Evolutionary conservation across 2,113 vertebrate species (phyloP).

Genomic region (Perca flavescens): DNA sequence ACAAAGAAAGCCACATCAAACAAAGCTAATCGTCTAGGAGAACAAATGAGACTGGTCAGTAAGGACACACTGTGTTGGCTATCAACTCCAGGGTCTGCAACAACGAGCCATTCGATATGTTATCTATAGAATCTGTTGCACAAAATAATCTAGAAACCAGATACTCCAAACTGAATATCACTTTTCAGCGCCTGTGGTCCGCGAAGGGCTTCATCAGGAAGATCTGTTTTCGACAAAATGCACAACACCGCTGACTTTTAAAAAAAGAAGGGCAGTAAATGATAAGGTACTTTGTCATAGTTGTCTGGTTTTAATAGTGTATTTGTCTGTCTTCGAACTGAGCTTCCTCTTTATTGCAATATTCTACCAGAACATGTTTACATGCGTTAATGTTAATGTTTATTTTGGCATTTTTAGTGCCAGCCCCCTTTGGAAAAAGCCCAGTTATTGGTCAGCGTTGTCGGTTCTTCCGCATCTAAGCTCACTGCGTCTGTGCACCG

Average conservation of each 20-base stretch:
- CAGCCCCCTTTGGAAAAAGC: no score
- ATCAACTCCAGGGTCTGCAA: constrained; percentile 1
- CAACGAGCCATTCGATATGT: constrained; percentile 46
- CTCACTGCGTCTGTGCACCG: no score
- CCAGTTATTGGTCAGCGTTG: no score
- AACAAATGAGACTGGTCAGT: constrained; percentile 25
- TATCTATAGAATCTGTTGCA: constrained; percentile 46
- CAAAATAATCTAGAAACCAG: constrained; percentile 37
- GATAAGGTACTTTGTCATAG: not conserved
- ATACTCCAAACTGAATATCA: constrained; percentile 25
- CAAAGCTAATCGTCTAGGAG: constrained; percentile 26
- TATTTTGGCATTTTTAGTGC: no score
- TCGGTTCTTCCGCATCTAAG: no score
- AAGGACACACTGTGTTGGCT: constrained; percentile 30
- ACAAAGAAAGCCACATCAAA: constrained; percentile 25
- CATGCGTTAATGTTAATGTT: no score
- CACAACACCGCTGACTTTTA: not conserved
- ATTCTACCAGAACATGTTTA: no score
- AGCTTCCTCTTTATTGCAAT: not conserved
- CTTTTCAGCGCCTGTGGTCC: not conserved
- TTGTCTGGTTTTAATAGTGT: not conserved
- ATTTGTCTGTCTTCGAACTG: not conserved
- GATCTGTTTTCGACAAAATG: not conserved
- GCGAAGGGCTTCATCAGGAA: not conserved
- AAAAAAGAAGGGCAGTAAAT: not conserved